phyloP scores from a whole-genome alignment of 2,888 invertebrate genomes.

The Eurytoma californica region DNA sequence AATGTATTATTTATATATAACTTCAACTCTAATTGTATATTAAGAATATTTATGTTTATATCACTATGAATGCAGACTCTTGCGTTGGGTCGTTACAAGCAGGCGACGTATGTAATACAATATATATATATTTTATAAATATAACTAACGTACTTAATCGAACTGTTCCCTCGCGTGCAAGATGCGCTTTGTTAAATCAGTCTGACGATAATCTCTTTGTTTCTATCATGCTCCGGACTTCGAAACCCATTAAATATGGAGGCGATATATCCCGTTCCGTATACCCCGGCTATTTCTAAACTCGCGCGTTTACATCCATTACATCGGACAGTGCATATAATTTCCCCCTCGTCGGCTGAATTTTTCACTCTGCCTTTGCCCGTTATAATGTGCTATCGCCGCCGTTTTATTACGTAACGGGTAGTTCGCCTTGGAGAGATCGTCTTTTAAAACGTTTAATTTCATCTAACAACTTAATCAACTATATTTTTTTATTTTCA shows the following conservation, averaged over 20 bases:
- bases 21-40: conserved; percentile 45
- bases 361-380: conserved; percentile 14
- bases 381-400: neutral
- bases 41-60: conserved; percentile 46
- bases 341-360: neutral
- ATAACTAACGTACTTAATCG: conserved; percentile 50
- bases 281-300: conserved; percentile 21
- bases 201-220: conserved; percentile 53
- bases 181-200: conserved; percentile 52
- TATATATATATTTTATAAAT: conserved; percentile 33
- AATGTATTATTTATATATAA: conserved; percentile 29
- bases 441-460: conserved; percentile 17
- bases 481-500: conserved; percentile 5
- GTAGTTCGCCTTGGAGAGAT: conserved; percentile 6
- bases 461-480: neutral
- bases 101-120: conserved; percentile 37
- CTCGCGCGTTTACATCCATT: conserved; percentile 24
- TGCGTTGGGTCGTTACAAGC: conserved; percentile 49
- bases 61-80: conserved; percentile 52
- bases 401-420: neutral
- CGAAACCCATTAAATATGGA: conserved; percentile 37
- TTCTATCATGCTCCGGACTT: conserved; percentile 43
- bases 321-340: neutral
- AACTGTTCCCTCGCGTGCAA: conserved; percentile 53
- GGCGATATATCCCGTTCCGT: conserved; percentile 6